phyloP scores from a whole-genome alignment of 2,888 invertebrate genomes.

The Colletes collaris region DNA sequence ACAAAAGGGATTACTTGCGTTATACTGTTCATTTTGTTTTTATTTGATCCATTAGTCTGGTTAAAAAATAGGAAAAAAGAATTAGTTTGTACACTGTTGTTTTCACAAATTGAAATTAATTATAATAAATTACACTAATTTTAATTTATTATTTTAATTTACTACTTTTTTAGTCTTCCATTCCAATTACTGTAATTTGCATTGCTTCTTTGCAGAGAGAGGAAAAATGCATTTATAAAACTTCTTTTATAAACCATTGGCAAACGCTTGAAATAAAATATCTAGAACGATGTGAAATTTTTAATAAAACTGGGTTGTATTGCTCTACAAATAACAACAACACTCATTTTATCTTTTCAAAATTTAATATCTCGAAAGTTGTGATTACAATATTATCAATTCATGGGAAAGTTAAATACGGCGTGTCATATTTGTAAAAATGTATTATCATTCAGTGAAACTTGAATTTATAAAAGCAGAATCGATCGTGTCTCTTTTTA shows the following conservation, averaged over 20 bases:
- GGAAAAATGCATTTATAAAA: not conserved
- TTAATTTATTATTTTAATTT: not conserved
- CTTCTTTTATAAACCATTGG: too few species aligned
- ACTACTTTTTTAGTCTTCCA: not conserved
- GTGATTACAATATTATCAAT: not conserved
- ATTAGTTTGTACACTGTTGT: not conserved
- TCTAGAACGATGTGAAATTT: too few species aligned
- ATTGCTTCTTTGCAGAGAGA: not conserved
- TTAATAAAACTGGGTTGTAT: too few species aligned
- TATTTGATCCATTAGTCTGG: not conserved
- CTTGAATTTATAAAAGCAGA: not conserved
- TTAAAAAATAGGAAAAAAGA: slow-evolving; percentile 2
- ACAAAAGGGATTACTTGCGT: slow-evolving; percentile 4
- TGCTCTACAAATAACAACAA: not conserved
- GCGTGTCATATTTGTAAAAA: not conserved
- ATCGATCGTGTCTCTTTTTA: not conserved
- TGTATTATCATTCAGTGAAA: not conserved
- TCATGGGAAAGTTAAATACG: not conserved
- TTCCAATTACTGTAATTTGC: not conserved
- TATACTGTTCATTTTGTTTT: not conserved
- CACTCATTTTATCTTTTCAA: not conserved
- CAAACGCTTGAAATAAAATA: too few species aligned
- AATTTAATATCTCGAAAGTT: not conserved
- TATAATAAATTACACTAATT: not conserved
- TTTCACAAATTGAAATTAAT: not conserved